A percentile compares a stretch with the other conserved stretches of the same genome.
Conservation (phyloP, 2,113 vertebrate species). For the Passerina amoena region DNA sequence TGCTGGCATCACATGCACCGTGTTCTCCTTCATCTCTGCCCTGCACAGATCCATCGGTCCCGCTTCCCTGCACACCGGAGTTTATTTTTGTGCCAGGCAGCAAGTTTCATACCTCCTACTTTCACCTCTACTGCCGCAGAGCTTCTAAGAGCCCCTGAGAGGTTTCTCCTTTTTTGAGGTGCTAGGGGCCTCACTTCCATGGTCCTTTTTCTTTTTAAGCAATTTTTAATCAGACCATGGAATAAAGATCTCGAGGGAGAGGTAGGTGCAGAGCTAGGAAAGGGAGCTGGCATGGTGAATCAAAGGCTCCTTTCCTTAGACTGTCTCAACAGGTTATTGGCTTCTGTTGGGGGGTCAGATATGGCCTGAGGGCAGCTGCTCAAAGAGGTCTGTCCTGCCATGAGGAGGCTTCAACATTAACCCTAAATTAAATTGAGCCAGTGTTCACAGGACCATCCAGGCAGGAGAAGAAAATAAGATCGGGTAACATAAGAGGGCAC, state of each 20-base stretch:
- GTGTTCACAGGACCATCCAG: neutral
- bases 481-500: conserved; percentile 1
- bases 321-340: neutral
- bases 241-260: neutral
- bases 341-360: neutral
- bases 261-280: neutral
- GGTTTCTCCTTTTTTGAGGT: neutral
- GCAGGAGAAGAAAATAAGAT: neutral
- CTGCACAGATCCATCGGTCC: fast-evolving
- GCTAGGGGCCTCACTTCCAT: fast-evolving
- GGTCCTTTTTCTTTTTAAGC: neutral
- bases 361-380: neutral
- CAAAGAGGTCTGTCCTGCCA: neutral
- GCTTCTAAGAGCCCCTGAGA: neutral
- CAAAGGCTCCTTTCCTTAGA: neutral
- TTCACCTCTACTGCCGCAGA: neutral
- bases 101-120: neutral
- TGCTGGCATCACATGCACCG: neutral
- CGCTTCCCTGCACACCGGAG: neutral
- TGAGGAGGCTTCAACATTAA: neutral
- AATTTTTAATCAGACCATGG: neutral
- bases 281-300: fast-evolving
- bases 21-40: neutral
- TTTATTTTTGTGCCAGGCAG: neutral
- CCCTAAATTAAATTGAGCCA: neutral